Conservation (phyloP, 2,113 vertebrate species). For the Eira barbara region DNA sequence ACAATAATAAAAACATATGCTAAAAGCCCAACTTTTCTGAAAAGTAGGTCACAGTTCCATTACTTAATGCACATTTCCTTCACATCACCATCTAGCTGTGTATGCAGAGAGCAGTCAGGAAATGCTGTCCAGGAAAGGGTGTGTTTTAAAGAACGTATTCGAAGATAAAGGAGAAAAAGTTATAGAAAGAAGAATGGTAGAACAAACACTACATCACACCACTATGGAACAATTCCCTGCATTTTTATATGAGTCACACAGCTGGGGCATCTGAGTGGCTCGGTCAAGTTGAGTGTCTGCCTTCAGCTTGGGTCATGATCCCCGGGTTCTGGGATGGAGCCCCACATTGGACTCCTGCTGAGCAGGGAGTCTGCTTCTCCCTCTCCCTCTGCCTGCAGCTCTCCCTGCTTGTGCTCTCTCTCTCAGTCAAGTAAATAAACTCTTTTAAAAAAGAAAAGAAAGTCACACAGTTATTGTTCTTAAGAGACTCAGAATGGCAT, state of each 20-base stretch:
- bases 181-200: not conserved
- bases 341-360: no score
- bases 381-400: no score
- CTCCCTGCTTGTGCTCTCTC: no score
- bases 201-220: not conserved
- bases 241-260: not conserved
- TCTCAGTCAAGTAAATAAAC: no score
- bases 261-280: not conserved
- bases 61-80: not conserved
- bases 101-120: fast-evolving
- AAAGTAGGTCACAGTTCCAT: not conserved
- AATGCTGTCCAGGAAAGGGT: fast-evolving
- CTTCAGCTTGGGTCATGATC: no score
- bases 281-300: no score
- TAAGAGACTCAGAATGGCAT: not conserved
- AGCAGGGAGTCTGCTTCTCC: no score
- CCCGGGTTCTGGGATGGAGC: no score
- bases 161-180: not conserved
- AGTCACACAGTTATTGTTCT: not conserved
- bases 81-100: not conserved
- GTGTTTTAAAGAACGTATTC: not conserved
- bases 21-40: not conserved
- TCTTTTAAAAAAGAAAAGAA: not conserved
- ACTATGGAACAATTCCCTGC: not conserved
- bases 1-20: not conserved